Percentiles rank a stretch among this genome's conserved stretches.
These are phyloP conservation scores for Mus pahari DNA, from an alignment of 2,113 vertebrate genomes.

Conservation along the genomic window DNA sequence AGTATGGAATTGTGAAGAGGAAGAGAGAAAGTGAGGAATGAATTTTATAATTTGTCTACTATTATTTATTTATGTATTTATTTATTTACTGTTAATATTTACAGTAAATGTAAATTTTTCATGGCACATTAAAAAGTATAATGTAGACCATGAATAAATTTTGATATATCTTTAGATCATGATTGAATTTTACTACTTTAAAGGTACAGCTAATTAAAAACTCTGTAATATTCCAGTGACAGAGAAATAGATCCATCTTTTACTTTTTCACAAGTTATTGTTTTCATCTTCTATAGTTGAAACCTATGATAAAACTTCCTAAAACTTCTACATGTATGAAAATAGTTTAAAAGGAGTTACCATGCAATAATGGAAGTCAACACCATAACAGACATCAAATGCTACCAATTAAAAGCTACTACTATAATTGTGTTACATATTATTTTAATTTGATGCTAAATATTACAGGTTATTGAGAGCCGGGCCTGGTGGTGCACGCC, in stretches of 20 bases:
- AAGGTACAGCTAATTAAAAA: constrained; percentile 55
- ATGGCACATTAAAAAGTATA: constrained; percentile 47
- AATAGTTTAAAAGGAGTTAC: neutral
- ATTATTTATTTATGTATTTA: neutral
- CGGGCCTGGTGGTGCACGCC: too few relatives aligned
- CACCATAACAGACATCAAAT: neutral
- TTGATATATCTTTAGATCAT: neutral
- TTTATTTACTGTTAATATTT: neutral
- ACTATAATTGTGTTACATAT: neutral
- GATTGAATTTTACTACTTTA: constrained; percentile 17
- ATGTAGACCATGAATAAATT: constrained; percentile 39
- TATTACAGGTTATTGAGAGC: neutral
- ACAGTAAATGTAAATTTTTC: constrained; percentile 54
- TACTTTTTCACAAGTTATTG: neutral
- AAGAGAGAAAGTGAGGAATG: too few relatives aligned
- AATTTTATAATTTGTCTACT: neutral
- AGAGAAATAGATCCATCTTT: neutral
- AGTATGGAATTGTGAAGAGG: neutral
- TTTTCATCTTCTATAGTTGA: constrained; percentile 9
- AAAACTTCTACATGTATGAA: neutral
- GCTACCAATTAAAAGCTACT: neutral
- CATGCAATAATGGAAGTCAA: neutral
- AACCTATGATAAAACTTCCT: neutral
- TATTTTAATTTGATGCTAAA: neutral
- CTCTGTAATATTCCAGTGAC: constrained; percentile 15